A percentile compares a stretch with the other conserved stretches of the same genome.
Evolutionary conservation across 2,888 invertebrate genomes (phyloP).

Genomic region (Xylota sylvarum): DNA sequence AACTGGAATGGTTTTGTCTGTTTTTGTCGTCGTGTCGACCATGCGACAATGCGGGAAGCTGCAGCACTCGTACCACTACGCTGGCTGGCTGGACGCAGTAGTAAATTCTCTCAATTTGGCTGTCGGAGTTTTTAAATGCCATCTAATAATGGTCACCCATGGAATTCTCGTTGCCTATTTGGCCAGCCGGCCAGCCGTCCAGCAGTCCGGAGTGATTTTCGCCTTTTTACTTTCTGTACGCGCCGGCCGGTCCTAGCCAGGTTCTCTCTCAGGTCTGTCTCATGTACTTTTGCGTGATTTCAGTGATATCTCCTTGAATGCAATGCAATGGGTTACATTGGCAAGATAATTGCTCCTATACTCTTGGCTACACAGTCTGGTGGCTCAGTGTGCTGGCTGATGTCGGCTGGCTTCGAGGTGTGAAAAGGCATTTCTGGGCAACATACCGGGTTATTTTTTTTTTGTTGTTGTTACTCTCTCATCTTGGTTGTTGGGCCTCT

Average conservation of each 20-base stretch:
- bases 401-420: conserved; percentile 65
- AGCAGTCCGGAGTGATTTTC: conserved; percentile 70
- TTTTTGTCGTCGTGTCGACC: conserved; percentile 37
- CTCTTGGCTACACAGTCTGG: conserved; percentile 19
- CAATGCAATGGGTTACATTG: conserved; percentile 69
- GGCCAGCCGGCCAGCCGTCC: conserved; percentile 57
- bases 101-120: conserved; percentile 77
- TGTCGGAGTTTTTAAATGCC: conserved; percentile 77
- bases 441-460: conserved; percentile 56
- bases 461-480: conserved; percentile 12
- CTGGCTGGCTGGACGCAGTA: conserved; percentile 29
- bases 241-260: conserved; percentile 38
- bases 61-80: conserved; percentile 12
- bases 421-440: conserved; percentile 76
- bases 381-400: conserved; percentile 15
- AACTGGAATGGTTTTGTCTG: conserved; percentile 55
- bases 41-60: conserved; percentile 74
- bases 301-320: conserved; percentile 71
- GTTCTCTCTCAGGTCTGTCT: conserved; percentile 62
- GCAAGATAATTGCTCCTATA: conserved; percentile 75
- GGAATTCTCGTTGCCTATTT: conserved; percentile 75
- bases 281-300: conserved; percentile 72
- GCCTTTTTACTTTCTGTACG: conserved; percentile 29
- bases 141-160: conserved; percentile 77
- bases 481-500: conserved; percentile 34